phyloP scores from a whole-genome alignment of 2,888 invertebrate species.

The Watsonalla cultraria region DNA sequence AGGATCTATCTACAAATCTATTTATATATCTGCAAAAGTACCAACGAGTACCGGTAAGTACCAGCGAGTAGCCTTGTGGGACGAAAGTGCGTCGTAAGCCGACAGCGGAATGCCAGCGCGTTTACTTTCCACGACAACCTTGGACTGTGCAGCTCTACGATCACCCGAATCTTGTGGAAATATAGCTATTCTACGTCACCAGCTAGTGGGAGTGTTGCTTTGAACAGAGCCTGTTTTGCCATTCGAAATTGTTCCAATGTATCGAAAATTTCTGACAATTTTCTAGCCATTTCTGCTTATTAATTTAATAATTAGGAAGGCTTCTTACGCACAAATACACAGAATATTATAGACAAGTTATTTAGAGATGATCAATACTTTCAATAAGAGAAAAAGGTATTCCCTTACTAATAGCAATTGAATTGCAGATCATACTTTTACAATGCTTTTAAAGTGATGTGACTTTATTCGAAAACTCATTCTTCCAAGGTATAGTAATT shows the following conservation, averaged over 20 bases:
- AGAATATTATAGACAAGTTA: no score
- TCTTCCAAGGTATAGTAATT: no score
- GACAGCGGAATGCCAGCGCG: slow-evolving; percentile 51
- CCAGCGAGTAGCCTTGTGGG: slow-evolving; percentile 52
- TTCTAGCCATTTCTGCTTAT: no score
- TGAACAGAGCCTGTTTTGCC: not conserved
- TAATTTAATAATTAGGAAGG: no score
- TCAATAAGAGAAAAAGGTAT: no score
- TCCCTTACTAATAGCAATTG: no score
- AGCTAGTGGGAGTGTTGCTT: not conserved
- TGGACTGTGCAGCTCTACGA: slow-evolving; percentile 26
- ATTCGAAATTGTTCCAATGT: not conserved
- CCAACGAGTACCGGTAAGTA: slow-evolving; percentile 13
- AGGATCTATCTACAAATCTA: not conserved
- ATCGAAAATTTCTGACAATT: no score
- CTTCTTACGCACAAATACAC: no score
- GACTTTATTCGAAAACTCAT: no score
- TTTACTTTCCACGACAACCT: slow-evolving; percentile 51
- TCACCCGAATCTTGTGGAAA: slow-evolving; percentile 43
- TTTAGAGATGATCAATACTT: no score
- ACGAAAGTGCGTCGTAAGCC: slow-evolving; percentile 53
- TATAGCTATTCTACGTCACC: slow-evolving; percentile 15
- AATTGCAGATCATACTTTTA: no score
- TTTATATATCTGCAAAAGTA: slow-evolving; percentile 11
- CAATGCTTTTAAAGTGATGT: no score